phyloP scores from a whole-genome alignment of 2,797 vertebrate genomes.

The Meriones psammophilus region DNA sequence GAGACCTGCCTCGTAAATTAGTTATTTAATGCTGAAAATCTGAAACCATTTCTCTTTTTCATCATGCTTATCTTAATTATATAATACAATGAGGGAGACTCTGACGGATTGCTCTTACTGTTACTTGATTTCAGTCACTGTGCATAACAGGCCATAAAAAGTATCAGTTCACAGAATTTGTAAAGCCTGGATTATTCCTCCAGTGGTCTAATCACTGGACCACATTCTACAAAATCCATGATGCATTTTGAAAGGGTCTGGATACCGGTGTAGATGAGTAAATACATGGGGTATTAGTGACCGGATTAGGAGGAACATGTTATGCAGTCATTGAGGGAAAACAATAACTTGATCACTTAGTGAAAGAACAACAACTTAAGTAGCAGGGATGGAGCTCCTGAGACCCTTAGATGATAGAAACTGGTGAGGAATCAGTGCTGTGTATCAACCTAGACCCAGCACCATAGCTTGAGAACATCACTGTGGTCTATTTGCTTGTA shows the following conservation, averaged over 20 bases:
- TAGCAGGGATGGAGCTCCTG: background rate
- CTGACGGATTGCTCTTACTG: background rate
- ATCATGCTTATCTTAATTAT: background rate
- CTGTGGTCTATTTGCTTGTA: background rate
- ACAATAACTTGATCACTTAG: background rate
- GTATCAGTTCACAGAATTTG: background rate
- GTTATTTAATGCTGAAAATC: background rate
- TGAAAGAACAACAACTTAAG: background rate
- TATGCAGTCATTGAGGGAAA: background rate
- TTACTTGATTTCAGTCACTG: background rate
- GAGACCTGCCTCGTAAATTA: background rate
- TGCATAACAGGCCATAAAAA: background rate
- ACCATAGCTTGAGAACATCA: background rate
- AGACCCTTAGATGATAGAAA: background rate
- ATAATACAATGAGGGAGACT: background rate
- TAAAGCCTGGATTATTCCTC: background rate
- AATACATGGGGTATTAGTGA: background rate
- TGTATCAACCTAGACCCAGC: background rate
- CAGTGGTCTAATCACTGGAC: background rate
- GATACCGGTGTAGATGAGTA: background rate
- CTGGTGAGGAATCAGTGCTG: background rate
- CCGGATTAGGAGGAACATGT: background rate
- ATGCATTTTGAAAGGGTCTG: background rate
- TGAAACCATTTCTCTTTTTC: background rate
- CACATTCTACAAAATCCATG: background rate